Evolutionary conservation across 2,888 invertebrate genomes (phyloP).

Genomic region (Tenthredo scrophulariae): DNA sequence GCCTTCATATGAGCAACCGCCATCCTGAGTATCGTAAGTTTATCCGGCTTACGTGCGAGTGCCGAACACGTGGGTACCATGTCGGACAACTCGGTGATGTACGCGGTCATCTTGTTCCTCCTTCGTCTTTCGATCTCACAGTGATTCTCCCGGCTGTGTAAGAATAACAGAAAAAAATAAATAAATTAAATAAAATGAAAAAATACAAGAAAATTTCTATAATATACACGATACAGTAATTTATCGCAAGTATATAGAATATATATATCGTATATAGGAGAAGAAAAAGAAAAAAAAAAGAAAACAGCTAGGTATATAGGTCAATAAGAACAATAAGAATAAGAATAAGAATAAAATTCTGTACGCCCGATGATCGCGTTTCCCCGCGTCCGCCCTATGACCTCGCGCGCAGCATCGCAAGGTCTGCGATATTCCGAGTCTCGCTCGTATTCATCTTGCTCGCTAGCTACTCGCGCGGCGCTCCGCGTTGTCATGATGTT

Average conservation of each 20-base stretch:
- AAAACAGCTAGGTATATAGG: background rate
- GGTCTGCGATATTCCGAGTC: conserved; percentile 13
- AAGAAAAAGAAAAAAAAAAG: background rate
- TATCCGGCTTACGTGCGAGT: conserved; percentile 98
- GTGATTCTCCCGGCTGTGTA: conserved; percentile 95
- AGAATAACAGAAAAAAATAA: conserved; percentile 58
- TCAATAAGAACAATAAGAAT: background rate
- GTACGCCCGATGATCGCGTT: conserved; percentile 29
- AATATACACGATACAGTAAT: background rate
- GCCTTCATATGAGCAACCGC: conserved; percentile 99
- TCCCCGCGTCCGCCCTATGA: conserved; percentile 27
- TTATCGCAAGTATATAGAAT: too few relatives aligned
- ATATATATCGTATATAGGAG: too few relatives aligned
- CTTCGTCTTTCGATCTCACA: conserved; percentile 99
- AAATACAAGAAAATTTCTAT: background rate
- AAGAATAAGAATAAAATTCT: background rate
- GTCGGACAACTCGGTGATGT: conserved; percentile 99
- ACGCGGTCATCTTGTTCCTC: conserved; percentile 99
- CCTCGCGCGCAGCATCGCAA: conserved; percentile 5
- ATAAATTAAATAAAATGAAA: too few relatives aligned
- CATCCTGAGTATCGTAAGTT: conserved; percentile 99
- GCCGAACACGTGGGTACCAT: conserved; percentile 99
- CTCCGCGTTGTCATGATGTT: background rate
- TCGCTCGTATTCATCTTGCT: background rate
- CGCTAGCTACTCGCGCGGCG: background rate